A percentile compares a stretch with the other conserved stretches of the same genome.
These are phyloP conservation scores for Aleiodes leptofemur DNA, from an alignment of 2,888 invertebrate genomes.

Conservation along the genomic window DNA sequence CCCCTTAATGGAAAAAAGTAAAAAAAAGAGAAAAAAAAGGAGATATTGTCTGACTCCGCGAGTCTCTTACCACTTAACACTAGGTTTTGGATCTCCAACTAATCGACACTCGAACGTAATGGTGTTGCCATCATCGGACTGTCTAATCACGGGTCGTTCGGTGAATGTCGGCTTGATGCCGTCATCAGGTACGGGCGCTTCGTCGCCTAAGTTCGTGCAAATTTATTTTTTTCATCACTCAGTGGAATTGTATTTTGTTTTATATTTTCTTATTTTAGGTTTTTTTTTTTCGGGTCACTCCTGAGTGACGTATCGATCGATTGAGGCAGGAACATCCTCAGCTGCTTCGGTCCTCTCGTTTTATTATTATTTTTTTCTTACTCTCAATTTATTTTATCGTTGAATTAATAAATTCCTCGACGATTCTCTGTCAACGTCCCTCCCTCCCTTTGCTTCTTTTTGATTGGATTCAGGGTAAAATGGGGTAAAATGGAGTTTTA, in stretches of 20 bases:
- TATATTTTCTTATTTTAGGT: constrained; percentile 31
- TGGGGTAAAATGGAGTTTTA: no score
- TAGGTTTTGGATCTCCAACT: constrained; percentile 97
- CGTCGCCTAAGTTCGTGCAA: constrained; percentile 85
- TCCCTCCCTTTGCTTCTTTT: no score
- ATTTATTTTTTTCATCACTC: constrained; percentile 35
- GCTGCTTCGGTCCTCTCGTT: constrained; percentile 9
- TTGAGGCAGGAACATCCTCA: constrained; percentile 2
- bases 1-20: no score
- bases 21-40: constrained; percentile 33
- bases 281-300: constrained; percentile 35
- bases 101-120: constrained; percentile 98
- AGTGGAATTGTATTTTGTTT: constrained; percentile 38
- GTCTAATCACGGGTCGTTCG: constrained; percentile 97
- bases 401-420: background rate
- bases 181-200: constrained; percentile 94
- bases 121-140: constrained; percentile 96
- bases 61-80: constrained; percentile 90
- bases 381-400: constrained; percentile 1
- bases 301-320: constrained; percentile 56
- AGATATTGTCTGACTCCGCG: constrained; percentile 39
- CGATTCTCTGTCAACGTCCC: no score
- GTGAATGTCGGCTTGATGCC: constrained; percentile 98
- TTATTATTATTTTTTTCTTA: constrained; percentile 11
- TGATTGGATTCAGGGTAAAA: no score